A percentile compares a stretch with the other conserved stretches of the same genome.
phyloP scores from a whole-genome alignment of 2,113 vertebrate species.

The Stegastes partitus region DNA sequence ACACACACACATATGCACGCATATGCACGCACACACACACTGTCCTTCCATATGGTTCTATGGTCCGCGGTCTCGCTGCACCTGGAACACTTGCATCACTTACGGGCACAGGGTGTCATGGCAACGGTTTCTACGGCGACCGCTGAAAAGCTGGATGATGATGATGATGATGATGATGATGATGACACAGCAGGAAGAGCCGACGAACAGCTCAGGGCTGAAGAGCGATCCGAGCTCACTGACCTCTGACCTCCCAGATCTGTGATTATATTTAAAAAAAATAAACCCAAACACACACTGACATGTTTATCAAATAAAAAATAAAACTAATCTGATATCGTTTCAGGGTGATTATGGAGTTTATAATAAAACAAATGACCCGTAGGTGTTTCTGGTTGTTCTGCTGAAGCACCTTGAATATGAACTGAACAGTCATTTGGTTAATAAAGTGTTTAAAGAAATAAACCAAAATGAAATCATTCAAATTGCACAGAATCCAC shows the following conservation, averaged over 20 bases:
- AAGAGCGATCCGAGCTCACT: constrained; percentile 26
- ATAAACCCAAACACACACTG: not conserved
- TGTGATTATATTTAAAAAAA: constrained; percentile 13
- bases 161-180: constrained; percentile 57
- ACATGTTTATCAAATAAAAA: not conserved
- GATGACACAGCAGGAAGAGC: constrained; percentile 64
- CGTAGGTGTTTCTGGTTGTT: no score
- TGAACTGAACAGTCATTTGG: no score
- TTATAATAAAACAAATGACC: no score
- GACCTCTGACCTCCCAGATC: constrained; percentile 46
- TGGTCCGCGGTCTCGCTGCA: constrained; percentile 67
- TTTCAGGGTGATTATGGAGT: not conserved
- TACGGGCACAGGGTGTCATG: constrained; percentile 73
- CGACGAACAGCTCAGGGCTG: constrained; percentile 48
- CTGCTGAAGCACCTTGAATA: no score
- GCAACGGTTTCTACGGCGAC: constrained; percentile 79
- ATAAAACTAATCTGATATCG: no score
- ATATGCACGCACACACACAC: constrained; percentile 40
- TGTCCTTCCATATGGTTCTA: constrained; percentile 24
- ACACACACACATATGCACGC: constrained; percentile 19
- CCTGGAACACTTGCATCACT: constrained; percentile 82
- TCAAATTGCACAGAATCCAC: no score
- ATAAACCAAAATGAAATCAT: no score
- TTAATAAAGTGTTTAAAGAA: no score
- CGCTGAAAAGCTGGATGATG: constrained; percentile 68